Percentiles rank a stretch among this genome's conserved stretches.
Conservation (phyloP, 2,797 vertebrate genomes). For the Acanthopagrus latus region DNA sequence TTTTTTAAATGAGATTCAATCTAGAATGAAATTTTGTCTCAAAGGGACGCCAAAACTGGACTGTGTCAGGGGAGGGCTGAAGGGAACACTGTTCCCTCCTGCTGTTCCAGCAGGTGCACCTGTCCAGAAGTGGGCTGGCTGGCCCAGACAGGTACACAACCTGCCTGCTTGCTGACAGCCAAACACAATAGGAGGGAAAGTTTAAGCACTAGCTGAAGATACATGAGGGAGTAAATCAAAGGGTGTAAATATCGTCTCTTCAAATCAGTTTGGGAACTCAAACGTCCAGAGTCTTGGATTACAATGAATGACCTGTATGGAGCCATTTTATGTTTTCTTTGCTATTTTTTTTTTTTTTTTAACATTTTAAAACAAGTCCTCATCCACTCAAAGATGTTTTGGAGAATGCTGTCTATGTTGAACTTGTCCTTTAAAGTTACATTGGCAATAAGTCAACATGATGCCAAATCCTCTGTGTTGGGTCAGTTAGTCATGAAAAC, state of each 20-base stretch:
- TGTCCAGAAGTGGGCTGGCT: constrained; percentile 21
- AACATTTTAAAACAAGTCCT: too few relatives aligned
- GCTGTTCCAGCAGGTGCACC: constrained; percentile 33
- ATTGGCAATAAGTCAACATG: background rate
- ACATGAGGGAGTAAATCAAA: background rate
- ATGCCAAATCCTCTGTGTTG: background rate
- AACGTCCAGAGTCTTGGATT: too few relatives aligned
- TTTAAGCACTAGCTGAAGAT: constrained; percentile 1
- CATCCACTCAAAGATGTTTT: too few relatives aligned
- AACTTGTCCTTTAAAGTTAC: background rate
- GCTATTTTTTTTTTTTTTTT: too few relatives aligned
- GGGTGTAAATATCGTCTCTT: too few relatives aligned
- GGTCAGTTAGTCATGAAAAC: background rate
- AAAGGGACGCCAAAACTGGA: background rate
- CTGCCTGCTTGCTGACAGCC: background rate
- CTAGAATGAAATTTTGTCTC: background rate
- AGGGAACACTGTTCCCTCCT: constrained; percentile 4
- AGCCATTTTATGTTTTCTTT: too few relatives aligned
- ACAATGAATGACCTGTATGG: too few relatives aligned
- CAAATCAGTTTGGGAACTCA: too few relatives aligned
- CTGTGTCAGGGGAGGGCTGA: background rate
- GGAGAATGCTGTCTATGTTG: too few relatives aligned
- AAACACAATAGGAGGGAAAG: background rate
- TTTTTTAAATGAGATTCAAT: background rate
- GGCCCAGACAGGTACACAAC: constrained; percentile 8